A percentile compares a stretch with the other conserved stretches of the same genome.
phyloP scores from a whole-genome alignment of 2,888 invertebrate species.

The Terebella lapidaria region DNA sequence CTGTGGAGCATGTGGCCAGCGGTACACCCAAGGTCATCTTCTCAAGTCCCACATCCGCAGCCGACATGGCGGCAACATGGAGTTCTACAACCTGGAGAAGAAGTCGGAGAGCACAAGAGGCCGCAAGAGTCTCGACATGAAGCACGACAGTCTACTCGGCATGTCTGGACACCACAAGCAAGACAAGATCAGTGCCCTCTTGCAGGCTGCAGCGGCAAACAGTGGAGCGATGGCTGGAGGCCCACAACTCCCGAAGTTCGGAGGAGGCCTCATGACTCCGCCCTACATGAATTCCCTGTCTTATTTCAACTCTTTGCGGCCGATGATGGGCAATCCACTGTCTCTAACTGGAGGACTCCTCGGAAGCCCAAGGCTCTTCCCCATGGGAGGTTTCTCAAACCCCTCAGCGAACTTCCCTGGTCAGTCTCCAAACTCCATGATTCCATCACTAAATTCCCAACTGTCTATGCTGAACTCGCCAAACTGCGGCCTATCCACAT shows the following conservation, averaged over 20 bases:
- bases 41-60: conserved; percentile 52
- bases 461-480: conserved; percentile 9
- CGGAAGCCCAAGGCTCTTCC: conserved; percentile 11
- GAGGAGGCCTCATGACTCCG: background rate
- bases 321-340: conserved; percentile 16
- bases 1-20: conserved; percentile 52
- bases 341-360: conserved; percentile 12
- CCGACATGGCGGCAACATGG: conserved; percentile 52
- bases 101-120: conserved; percentile 32
- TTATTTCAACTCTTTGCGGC: conserved; percentile 11
- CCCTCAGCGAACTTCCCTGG: conserved; percentile 1
- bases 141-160: conserved; percentile 10
- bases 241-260: conserved; percentile 1
- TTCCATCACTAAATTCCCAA: conserved; percentile 6
- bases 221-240: background rate
- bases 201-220: conserved; percentile 12
- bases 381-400: conserved; percentile 6
- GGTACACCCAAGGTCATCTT: conserved; percentile 53
- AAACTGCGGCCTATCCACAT: background rate
- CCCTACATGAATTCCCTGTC: conserved; percentile 17
- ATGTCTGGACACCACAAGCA: conserved; percentile 14
- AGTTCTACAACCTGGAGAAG: conserved; percentile 50
- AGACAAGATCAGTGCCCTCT: conserved; percentile 24
- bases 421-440: background rate
- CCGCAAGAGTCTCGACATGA: conserved; percentile 23